phyloP scores from a whole-genome alignment of 2,113 vertebrate species.

The Eonycteris spelaea region DNA sequence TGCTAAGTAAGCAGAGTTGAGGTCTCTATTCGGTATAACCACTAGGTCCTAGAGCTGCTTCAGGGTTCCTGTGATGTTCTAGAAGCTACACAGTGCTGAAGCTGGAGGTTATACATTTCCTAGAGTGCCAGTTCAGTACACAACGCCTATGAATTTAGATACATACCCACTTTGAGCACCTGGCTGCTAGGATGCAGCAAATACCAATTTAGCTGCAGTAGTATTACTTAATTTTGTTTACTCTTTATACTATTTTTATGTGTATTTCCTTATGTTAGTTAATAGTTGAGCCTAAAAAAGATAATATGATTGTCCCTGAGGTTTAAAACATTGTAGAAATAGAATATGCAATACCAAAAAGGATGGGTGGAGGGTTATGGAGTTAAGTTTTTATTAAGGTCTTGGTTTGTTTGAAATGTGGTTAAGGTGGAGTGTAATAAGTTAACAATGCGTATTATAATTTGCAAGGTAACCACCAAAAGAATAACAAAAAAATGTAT shows the following conservation, averaged over 20 bases:
- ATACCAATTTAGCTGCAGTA: background rate
- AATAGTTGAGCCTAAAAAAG: slow-evolving; percentile 19
- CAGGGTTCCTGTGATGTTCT: background rate
- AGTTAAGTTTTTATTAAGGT: background rate
- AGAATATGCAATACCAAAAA: background rate
- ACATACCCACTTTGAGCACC: background rate
- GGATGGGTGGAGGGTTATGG: background rate
- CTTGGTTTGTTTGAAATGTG: background rate
- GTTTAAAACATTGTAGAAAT: slow-evolving; percentile 11
- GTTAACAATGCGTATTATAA: background rate
- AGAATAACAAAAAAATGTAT: slow-evolving; percentile 11
- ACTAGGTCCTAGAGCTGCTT: background rate
- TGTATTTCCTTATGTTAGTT: slow-evolving; percentile 15
- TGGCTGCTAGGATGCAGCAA: background rate
- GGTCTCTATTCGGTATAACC: background rate
- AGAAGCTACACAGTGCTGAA: background rate
- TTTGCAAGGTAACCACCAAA: background rate
- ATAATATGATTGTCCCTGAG: background rate
- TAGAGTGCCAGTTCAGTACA: background rate
- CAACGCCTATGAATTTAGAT: background rate
- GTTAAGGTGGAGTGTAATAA: background rate
- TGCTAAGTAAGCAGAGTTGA: background rate
- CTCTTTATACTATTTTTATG: background rate
- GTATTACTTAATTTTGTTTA: background rate
- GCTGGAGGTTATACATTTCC: background rate